Evolutionary conservation across 2,113 vertebrate genomes (phyloP).

Genomic region (Phaetusa simplex): DNA sequence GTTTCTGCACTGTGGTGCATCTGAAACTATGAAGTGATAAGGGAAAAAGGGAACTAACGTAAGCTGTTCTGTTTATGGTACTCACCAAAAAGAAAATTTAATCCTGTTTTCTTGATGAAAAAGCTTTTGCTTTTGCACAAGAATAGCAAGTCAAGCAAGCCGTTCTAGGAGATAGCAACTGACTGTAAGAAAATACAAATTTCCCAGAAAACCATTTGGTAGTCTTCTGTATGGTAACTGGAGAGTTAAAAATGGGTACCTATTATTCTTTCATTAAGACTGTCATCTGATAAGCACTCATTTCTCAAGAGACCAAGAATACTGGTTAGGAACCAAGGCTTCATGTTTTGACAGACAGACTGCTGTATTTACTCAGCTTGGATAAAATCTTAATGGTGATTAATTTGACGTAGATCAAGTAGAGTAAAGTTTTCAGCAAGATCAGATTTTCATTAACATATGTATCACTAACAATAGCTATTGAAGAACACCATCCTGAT

Average conservation of each 20-base stretch:
- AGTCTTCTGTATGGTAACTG: not conserved
- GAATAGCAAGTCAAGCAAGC: not conserved
- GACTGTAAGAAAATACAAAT: not conserved
- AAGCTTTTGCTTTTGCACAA: not conserved
- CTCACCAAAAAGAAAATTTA: not conserved
- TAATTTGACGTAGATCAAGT: not conserved
- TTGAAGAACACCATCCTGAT: not conserved
- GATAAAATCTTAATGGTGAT: not conserved
- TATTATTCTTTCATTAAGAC: not conserved
- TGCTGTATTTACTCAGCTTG: not conserved
- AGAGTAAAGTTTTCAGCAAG: not conserved
- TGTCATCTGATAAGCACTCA: not conserved
- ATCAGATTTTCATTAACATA: not conserved
- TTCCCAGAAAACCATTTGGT: not conserved
- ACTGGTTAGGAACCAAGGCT: not conserved
- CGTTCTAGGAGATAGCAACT: not conserved
- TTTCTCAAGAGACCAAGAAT: not conserved
- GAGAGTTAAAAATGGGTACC: not conserved
- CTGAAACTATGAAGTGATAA: not conserved
- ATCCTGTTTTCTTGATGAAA: not conserved
- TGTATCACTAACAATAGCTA: not conserved
- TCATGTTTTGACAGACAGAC: not conserved
- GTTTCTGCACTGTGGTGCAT: not conserved
- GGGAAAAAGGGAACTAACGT: not conserved
- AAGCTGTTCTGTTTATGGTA: not conserved